These are phyloP conservation scores for Agriopis aurantiaria DNA, from an alignment of 2,888 invertebrate species.

Conservation along the genomic window DNA sequence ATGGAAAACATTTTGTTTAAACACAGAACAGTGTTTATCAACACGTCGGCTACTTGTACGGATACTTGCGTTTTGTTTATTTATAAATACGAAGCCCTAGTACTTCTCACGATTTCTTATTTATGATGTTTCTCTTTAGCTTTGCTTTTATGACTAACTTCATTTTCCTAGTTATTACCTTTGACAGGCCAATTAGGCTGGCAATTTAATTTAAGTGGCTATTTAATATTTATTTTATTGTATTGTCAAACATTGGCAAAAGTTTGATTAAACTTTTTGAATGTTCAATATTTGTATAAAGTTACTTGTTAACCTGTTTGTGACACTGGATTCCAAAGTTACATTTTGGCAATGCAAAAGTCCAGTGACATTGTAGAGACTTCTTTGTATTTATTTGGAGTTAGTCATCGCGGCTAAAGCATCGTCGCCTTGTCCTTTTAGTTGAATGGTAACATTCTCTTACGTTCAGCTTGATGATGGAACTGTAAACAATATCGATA, in stretches of 20 bases:
- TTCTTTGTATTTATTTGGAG: constrained; percentile 26
- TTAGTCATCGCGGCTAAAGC: constrained; percentile 37
- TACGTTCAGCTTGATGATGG: constrained; percentile 46
- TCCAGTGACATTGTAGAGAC: constrained; percentile 14
- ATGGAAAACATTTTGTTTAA: constrained; percentile 66
- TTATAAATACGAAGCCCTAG: constrained; percentile 59
- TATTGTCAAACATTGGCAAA: too few species aligned
- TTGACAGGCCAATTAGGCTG: constrained; percentile 4
- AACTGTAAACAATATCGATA: constrained; percentile 63
- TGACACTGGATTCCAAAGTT: constrained; percentile 11
- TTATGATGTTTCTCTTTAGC: constrained; percentile 38
- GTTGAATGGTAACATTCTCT: constrained; percentile 33
- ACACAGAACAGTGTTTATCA: constrained; percentile 68
- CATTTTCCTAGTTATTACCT: constrained; percentile 5
- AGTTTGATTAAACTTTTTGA: neutral
- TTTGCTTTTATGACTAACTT: constrained; percentile 1
- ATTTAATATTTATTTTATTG: neutral
- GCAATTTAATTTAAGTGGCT: neutral
- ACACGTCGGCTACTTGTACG: constrained; percentile 62
- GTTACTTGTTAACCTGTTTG: constrained; percentile 2
- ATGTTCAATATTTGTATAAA: neutral
- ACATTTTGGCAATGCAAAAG: constrained; percentile 16
- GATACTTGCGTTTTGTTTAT: constrained; percentile 66
- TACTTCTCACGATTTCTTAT: constrained; percentile 61
- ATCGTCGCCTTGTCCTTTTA: constrained; percentile 30